Evolutionary conservation across 2,113 vertebrate genomes (phyloP).

Genomic region (Pachypanchax playfairii): DNA sequence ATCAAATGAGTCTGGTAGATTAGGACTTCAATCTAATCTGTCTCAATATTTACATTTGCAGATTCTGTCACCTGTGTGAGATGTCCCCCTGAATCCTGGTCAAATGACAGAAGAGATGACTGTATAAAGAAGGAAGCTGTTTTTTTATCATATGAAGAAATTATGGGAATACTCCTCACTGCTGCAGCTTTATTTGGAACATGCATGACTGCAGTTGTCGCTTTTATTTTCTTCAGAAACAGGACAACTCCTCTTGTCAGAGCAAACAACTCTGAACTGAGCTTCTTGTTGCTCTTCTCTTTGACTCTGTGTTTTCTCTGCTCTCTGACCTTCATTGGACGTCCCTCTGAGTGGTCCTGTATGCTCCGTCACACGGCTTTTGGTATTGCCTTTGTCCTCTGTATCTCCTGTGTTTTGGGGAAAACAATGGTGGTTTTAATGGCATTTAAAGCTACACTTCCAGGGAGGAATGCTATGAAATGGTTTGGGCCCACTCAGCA

Average conservation of each 20-base stretch:
- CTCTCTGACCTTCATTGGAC: conserved; percentile 1
- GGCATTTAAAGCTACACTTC: neutral
- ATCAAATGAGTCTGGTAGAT: too few species aligned
- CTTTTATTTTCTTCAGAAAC: conserved; percentile 24
- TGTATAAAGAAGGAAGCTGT: conserved; percentile 69
- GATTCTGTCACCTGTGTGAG: conserved; percentile 62
- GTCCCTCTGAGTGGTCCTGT: neutral
- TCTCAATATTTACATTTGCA: too few species aligned
- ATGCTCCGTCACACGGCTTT: conserved; percentile 4
- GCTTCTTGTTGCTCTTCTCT: conserved; percentile 4
- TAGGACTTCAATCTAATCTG: too few species aligned
- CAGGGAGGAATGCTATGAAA: neutral
- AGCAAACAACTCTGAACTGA: conserved; percentile 25
- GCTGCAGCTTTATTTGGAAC: conserved; percentile 61
- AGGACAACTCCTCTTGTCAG: conserved; percentile 36
- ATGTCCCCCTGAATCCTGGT: conserved; percentile 72
- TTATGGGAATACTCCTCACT: conserved; percentile 47
- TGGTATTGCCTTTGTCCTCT: conserved; percentile 8
- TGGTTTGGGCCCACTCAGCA: conserved; percentile 12
- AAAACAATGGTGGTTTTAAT: conserved; percentile 7
- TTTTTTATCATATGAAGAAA: conserved; percentile 59
- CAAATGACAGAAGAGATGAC: conserved; percentile 61
- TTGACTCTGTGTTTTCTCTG: conserved; percentile 7
- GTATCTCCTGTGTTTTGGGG: conserved; percentile 7
- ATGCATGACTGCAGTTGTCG: conserved; percentile 53